Percentiles rank a stretch among this genome's conserved stretches.
Conservation (phyloP, 2,888 invertebrate genomes). For the Polydrusus pterygomalis region DNA sequence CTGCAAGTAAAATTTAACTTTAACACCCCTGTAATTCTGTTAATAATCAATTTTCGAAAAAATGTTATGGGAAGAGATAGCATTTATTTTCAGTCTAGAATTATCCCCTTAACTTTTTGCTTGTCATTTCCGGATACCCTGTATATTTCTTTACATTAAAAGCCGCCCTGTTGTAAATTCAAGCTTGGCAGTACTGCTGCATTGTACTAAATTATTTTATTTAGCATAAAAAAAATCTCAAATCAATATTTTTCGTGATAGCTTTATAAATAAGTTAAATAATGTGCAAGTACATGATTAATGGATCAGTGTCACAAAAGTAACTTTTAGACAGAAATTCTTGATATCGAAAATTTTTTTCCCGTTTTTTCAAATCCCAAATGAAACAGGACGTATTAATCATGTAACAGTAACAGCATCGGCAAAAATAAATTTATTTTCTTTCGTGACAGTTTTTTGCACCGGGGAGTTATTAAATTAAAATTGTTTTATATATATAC, state of each 20-base stretch:
- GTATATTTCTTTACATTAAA: too few relatives aligned
- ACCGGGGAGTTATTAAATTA: not conserved
- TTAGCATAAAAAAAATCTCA: not conserved
- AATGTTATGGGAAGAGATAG: too few relatives aligned
- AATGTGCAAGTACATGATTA: not conserved
- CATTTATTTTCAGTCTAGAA: too few relatives aligned
- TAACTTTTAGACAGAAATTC: conserved; percentile 10
- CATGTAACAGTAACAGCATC: not conserved
- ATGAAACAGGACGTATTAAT: not conserved
- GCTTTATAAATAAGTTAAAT: not conserved
- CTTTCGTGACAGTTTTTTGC: not conserved
- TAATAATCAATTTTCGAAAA: too few relatives aligned
- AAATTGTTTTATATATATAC: not conserved
- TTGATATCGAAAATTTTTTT: not conserved
- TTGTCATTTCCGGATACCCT: too few relatives aligned
- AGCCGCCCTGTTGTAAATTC: too few relatives aligned
- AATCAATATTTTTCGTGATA: not conserved
- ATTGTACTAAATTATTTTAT: too few relatives aligned
- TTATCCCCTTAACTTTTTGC: too few relatives aligned
- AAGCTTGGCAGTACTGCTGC: too few relatives aligned
- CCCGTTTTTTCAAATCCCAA: not conserved
- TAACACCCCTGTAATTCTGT: too few relatives aligned
- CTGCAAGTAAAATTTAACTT: too few relatives aligned
- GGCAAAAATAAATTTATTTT: not conserved
- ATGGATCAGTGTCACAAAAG: not conserved